These are phyloP conservation scores for Loxodonta africana DNA, from an alignment of 2,113 vertebrate genomes.

Conservation along the genomic window DNA sequence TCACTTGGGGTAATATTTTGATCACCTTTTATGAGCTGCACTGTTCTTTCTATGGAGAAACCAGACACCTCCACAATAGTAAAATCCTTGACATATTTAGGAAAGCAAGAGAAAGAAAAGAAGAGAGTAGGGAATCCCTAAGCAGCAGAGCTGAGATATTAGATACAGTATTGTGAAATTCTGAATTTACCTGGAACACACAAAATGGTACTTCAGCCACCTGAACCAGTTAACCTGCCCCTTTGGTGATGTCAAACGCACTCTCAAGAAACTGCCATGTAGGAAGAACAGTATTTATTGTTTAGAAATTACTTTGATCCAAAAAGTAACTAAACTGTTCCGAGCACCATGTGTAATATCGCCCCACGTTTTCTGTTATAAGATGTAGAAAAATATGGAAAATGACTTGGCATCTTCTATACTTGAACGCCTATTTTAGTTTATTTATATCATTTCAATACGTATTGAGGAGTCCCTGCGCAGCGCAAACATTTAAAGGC, in stretches of 20 bases:
- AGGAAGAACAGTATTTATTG: background rate
- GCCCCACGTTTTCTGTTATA: background rate
- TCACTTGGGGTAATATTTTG: slow-evolving; percentile 52
- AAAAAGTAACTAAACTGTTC: background rate
- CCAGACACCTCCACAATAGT: background rate
- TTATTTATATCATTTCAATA: background rate
- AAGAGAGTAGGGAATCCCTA: background rate
- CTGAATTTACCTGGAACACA: background rate
- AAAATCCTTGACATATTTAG: background rate
- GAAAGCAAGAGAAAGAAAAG: background rate
- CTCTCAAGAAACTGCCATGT: background rate
- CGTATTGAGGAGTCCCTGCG: background rate
- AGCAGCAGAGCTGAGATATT: background rate
- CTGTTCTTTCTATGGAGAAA: slow-evolving; percentile 54
- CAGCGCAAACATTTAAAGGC: background rate
- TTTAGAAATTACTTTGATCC: background rate
- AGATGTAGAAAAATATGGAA: background rate
- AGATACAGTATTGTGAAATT: background rate
- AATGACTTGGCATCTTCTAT: background rate
- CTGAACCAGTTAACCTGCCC: background rate
- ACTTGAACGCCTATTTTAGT: background rate
- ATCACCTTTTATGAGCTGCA: background rate
- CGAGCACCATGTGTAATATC: background rate
- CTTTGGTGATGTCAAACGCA: background rate
- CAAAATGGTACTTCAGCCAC: fast-evolving